Evolutionary conservation across 1,140 invertebrate species (phyloP).

Genomic region (Sarcophaga bullata): DNA sequence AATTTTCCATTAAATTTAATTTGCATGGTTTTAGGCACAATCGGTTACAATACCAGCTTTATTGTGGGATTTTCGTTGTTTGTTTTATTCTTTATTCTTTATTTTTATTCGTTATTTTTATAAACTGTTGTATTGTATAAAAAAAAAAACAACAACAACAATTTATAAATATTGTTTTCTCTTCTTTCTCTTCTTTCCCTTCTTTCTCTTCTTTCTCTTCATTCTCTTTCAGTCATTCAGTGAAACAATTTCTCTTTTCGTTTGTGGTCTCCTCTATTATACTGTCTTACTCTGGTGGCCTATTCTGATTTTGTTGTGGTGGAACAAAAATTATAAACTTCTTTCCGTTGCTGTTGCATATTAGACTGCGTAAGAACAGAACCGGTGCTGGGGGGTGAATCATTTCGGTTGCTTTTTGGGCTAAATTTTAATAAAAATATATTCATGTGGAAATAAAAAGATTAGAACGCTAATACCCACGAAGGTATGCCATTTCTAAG

Average conservation of each 20-base stretch:
- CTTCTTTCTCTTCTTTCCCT: background rate
- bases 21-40: conserved; percentile 46
- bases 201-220: background rate
- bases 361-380: background rate
- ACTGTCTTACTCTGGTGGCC: background rate
- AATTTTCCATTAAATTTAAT: conserved; percentile 47
- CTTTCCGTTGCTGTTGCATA: background rate
- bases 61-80: conserved; percentile 12
- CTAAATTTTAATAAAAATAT: conserved; percentile 36
- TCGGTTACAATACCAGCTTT: conserved; percentile 37
- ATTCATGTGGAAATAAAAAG: conserved; percentile 40
- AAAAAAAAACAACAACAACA: background rate
- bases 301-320: background rate
- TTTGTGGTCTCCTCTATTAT: background rate
- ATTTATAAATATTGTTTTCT: background rate
- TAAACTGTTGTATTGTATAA: background rate
- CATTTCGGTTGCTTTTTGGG: background rate
- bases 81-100: background rate
- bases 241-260: background rate
- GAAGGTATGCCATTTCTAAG: background rate
- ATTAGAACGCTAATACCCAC: conserved; percentile 38
- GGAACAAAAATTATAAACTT: background rate
- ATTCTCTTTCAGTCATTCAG: background rate
- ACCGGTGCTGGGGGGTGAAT: background rate
- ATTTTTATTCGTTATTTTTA: too few species aligned